Base-by-base conservation (phyloP, 2,888 invertebrate species). In the Spialia ferax region DNA sequence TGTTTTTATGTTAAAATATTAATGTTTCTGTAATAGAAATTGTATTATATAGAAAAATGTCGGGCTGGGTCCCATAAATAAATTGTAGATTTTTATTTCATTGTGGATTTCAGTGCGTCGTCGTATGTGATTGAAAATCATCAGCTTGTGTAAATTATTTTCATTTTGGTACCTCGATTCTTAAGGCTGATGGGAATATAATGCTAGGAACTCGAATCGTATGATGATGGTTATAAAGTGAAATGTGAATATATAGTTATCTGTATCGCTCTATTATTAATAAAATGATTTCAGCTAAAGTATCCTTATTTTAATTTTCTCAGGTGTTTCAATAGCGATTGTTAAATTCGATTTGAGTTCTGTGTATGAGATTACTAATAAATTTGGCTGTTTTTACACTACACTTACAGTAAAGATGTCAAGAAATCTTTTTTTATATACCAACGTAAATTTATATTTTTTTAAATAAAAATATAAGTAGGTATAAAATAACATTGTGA, bases 31-130 rank as follows among this genome's bases (percentile, higher is more conserved):
- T n/a, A 32, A 42, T 20, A 38, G 42, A 32, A 15, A 42, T 55
- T 42, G 42, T 42, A 54, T 7, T n/a, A 26, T 54, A n/a, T 54
- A 63, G 56, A 15, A 56, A 42, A 55, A 26, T 32, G 4, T 18
- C 38, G 64, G 64, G 64, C 64, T 64, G 64, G 64, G 57, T 22
- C 64, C 63, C 64, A 15, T 18, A 22, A 32, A 29, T 56, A 60
- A 60, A 60, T 6, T 57, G 32, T 50, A 32, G 29, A 32, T 56
- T 52, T 45, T 38, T 57, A 45, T 45, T 48, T 60, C 45, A 42
- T 57, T 26, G 59, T 42, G 35, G 42, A 42, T 45, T 20, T 35
- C 57, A 22, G 22, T 13, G 22, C 18, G 38, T 57, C 26, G 26
- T 26, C 26, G 26, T 26, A 26, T 26, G 26, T 13, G 26, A 13